Conservation (phyloP, 2,888 invertebrate species). For the Catocala nupta region DNA sequence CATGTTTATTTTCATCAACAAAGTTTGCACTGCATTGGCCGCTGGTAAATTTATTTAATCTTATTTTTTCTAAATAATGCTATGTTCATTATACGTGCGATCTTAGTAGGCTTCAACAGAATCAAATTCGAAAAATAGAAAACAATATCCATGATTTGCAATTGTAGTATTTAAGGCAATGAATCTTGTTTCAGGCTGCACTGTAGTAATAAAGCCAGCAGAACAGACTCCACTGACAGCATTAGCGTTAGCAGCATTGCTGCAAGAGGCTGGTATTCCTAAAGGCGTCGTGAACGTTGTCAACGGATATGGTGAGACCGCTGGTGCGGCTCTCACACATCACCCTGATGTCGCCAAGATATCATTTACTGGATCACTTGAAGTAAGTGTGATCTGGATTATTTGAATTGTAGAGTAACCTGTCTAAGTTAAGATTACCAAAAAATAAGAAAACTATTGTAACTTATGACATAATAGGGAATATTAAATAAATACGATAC, state of each 20-base stretch:
- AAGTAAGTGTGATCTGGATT: conserved; percentile 73
- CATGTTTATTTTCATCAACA: conserved; percentile 95
- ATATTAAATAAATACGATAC: no score
- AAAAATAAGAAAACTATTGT: no score
- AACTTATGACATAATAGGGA: no score
- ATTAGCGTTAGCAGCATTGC: conserved; percentile 92
- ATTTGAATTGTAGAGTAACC: no score
- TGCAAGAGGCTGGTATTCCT: conserved; percentile 95
- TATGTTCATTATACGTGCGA: no score
- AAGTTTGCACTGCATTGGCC: conserved; percentile 92
- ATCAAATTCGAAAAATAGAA: no score
- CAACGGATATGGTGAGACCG: conserved; percentile 92
- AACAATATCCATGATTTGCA: background rate
- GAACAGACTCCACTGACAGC: conserved; percentile 97
- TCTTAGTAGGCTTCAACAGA: no score
- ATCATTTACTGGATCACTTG: conserved; percentile 89
- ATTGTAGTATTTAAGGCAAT: background rate
- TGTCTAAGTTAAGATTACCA: no score
- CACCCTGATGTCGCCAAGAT: conserved; percentile 93
- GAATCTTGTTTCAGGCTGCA: conserved; percentile 86
- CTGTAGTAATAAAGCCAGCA: conserved; percentile 95
- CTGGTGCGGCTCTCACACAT: conserved; percentile 92
- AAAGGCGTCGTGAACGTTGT: conserved; percentile 96
- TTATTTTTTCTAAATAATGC: no score
- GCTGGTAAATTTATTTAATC: conserved; percentile 55